These are phyloP conservation scores for Theropithecus gelada DNA, from an alignment of 2,113 vertebrate species.

Conservation along the genomic window DNA sequence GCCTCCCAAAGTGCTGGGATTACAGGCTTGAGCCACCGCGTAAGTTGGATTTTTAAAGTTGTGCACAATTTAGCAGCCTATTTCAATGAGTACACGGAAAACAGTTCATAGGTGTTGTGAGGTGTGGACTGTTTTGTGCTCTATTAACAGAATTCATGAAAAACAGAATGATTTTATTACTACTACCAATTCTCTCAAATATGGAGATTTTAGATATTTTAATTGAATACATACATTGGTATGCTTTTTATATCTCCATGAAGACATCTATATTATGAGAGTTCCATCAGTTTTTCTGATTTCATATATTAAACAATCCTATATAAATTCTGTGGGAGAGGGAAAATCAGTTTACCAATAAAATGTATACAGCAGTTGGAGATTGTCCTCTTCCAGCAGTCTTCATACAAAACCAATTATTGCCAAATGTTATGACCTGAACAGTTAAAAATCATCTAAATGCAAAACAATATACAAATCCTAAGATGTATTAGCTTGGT, in stretches of 20 bases:
- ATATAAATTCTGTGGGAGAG: neutral
- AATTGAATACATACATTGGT: neutral
- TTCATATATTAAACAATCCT: slow-evolving; percentile 38
- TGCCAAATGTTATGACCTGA: slow-evolving; percentile 26
- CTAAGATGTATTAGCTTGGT: neutral
- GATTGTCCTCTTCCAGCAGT: slow-evolving; percentile 23
- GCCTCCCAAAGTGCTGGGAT: too few species aligned
- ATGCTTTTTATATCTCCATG: slow-evolving; percentile 38
- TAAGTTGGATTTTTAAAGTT: neutral
- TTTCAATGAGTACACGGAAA: neutral
- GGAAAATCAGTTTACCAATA: neutral
- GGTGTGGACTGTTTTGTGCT: neutral
- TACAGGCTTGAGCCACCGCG: too few species aligned
- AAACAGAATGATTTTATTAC: neutral
- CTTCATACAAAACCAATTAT: slow-evolving; percentile 24
- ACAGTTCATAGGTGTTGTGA: neutral
- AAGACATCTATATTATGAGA: slow-evolving; percentile 12
- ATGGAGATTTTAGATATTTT: slow-evolving; percentile 20
- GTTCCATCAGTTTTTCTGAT: slow-evolving; percentile 42
- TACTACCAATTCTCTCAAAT: slow-evolving; percentile 17
- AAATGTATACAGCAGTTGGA: slow-evolving; percentile 30
- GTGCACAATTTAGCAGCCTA: neutral
- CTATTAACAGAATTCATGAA: slow-evolving; percentile 39
- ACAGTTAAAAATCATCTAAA: slow-evolving; percentile 45
- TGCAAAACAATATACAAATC: slow-evolving; percentile 35